Percentiles rank a stretch among this genome's conserved stretches.
Conservation (phyloP, 2,888 invertebrate species). For the Cheilosia variabilis region DNA sequence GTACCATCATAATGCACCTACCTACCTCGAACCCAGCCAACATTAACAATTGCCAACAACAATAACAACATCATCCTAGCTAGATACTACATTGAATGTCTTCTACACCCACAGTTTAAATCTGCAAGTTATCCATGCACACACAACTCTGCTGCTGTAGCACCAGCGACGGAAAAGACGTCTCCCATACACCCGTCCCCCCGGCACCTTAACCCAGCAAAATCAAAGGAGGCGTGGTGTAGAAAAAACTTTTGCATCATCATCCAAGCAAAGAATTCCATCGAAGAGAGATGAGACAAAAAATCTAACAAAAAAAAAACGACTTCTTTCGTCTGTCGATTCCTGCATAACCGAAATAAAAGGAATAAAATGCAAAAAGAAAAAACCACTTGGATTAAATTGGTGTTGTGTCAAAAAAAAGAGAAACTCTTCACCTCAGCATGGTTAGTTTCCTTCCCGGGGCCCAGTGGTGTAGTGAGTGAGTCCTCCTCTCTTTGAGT, state of each 20-base stretch:
- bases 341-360: conserved; percentile 40
- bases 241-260: conserved; percentile 64
- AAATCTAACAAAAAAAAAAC: conserved; percentile 36
- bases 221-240: conserved; percentile 72
- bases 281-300: conserved; percentile 65
- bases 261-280: conserved; percentile 63
- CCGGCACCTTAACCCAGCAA: conserved; percentile 39
- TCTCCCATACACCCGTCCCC: conserved; percentile 31
- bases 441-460: not conserved
- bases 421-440: conserved; percentile 35
- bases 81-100: conserved; percentile 53
- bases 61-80: conserved; percentile 46
- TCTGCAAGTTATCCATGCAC: conserved; percentile 63
- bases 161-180: conserved; percentile 48
- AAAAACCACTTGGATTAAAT: conserved; percentile 37
- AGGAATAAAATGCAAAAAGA: conserved; percentile 27
- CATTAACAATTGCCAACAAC: conserved; percentile 63
- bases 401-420: conserved; percentile 46
- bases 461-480: not conserved
- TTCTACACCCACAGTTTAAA: conserved; percentile 65
- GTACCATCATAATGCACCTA: conserved; percentile 53
- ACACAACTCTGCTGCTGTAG: conserved; percentile 40
- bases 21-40: conserved; percentile 37
- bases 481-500: conserved; percentile 37
- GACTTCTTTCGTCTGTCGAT: conserved; percentile 64